Conservation (phyloP, 2,888 invertebrate species). For the Agrotis segetum region DNA sequence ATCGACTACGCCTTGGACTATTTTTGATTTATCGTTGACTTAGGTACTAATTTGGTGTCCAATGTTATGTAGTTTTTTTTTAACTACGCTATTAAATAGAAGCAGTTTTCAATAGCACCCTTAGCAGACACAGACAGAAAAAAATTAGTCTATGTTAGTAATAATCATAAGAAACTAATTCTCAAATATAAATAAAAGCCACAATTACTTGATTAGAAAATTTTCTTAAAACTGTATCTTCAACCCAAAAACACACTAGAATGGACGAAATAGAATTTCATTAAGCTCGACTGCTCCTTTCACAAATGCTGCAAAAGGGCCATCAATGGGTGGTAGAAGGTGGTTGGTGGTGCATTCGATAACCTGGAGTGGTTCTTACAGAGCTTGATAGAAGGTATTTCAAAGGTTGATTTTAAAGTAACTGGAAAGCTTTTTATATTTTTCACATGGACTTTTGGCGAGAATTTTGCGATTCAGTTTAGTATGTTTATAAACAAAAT, state of each 20-base stretch:
- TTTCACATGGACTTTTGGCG: background rate
- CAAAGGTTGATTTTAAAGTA: constrained; percentile 20
- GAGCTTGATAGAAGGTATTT: constrained; percentile 33
- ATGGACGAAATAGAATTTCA: constrained; percentile 40
- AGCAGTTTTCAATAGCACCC: too few relatives aligned
- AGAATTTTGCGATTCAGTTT: too few relatives aligned
- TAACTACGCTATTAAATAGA: too few relatives aligned
- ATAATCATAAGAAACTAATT: too few relatives aligned
- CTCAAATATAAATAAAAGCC: too few relatives aligned
- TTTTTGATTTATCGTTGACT: too few relatives aligned
- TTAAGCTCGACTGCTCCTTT: constrained; percentile 28
- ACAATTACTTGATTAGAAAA: background rate
- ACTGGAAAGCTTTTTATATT: background rate
- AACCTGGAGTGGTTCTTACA: constrained; percentile 12
- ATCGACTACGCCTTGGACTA: too few relatives aligned
- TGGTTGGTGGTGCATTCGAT: constrained; percentile 19
- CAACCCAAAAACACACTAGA: constrained; percentile 15
- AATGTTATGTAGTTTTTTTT: too few relatives aligned
- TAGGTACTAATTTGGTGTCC: too few relatives aligned
- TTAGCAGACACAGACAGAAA: too few relatives aligned
- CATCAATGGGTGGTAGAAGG: background rate
- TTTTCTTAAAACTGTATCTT: background rate
- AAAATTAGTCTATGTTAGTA: too few relatives aligned
- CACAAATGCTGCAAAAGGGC: constrained; percentile 18
- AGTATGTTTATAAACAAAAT: too few relatives aligned